Percentiles rank a stretch among this genome's conserved stretches.
Evolutionary conservation across 2,113 vertebrate genomes (phyloP).

Genomic region (Pelodiscus sinensis): DNA sequence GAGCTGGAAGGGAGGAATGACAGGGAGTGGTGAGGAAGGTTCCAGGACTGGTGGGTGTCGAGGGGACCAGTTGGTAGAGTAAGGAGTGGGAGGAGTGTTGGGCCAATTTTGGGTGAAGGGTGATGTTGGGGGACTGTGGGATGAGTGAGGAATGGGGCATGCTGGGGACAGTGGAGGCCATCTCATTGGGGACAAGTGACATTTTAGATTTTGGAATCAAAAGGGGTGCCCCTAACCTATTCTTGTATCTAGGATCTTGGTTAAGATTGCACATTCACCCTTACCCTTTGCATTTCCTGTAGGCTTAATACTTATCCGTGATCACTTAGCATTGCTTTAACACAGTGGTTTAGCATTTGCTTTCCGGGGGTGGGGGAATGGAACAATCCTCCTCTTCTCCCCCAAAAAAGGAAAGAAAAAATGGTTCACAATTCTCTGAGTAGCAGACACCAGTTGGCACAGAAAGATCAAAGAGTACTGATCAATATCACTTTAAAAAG

Average conservation of each 20-base stretch:
- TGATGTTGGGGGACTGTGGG: too few relatives aligned
- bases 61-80: too few relatives aligned
- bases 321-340: background rate
- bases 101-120: too few relatives aligned
- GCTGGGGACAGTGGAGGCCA: background rate
- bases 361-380: background rate
- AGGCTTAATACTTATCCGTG: rapidly evolving
- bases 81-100: background rate
- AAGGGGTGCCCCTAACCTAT: too few relatives aligned
- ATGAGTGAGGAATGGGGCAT: background rate
- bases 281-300: background rate
- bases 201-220: too few relatives aligned
- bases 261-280: background rate
- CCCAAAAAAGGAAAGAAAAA: background rate
- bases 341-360: background rate
- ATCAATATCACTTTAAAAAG: background rate
- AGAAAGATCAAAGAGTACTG: background rate
- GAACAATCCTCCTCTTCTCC: background rate
- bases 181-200: too few relatives aligned
- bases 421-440: background rate
- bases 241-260: background rate
- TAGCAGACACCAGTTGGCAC: rapidly evolving
- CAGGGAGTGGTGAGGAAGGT: too few relatives aligned
- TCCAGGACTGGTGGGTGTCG: too few relatives aligned
- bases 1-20: too few relatives aligned